Evolutionary conservation across 2,888 invertebrate genomes (phyloP).

Genomic region (Liodrosophila aerea): DNA sequence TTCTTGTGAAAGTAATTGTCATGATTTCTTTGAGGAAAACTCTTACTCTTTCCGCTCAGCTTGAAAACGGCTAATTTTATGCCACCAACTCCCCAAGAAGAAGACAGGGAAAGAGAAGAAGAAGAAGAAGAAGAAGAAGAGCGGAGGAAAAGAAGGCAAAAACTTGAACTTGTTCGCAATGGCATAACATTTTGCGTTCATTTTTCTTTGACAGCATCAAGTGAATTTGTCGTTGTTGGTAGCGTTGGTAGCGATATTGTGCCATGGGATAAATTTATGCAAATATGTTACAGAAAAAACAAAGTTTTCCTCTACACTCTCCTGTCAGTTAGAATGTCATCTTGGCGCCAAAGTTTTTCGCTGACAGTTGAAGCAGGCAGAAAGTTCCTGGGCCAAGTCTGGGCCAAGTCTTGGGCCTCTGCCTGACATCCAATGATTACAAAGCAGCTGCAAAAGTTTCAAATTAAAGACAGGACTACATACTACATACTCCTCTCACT

Average conservation of each 20-base stretch:
- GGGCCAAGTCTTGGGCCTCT: background rate
- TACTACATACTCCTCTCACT: background rate
- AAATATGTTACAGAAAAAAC: slow-evolving; percentile 54
- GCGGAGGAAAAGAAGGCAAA: too few relatives aligned
- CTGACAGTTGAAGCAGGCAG: slow-evolving; percentile 4
- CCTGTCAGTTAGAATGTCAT: slow-evolving; percentile 57
- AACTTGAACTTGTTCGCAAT: background rate
- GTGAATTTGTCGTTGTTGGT: slow-evolving; percentile 16
- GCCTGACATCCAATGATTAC: slow-evolving; percentile 63
- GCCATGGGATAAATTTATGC: slow-evolving; percentile 52
- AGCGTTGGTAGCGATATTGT: slow-evolving; percentile 10
- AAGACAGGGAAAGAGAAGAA: slow-evolving; percentile 7
- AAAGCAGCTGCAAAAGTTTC: slow-evolving; percentile 54
- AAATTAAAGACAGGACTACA: slow-evolving; percentile 62
- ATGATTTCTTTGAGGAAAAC: slow-evolving; percentile 54
- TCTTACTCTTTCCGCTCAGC: slow-evolving; percentile 13
- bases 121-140: too few relatives aligned
- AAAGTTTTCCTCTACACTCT: slow-evolving; percentile 44
- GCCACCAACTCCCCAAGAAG: slow-evolving; percentile 32
- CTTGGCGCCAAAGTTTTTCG: slow-evolving; percentile 61
- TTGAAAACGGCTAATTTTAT: slow-evolving; percentile 52
- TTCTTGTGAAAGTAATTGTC: slow-evolving; percentile 61
- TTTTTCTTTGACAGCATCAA: slow-evolving; percentile 30
- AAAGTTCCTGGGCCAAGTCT: too few relatives aligned
- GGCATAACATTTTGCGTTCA: slow-evolving; percentile 19